phyloP scores from a whole-genome alignment of 2,797 vertebrate genomes.

The Eospalax fontanierii region DNA sequence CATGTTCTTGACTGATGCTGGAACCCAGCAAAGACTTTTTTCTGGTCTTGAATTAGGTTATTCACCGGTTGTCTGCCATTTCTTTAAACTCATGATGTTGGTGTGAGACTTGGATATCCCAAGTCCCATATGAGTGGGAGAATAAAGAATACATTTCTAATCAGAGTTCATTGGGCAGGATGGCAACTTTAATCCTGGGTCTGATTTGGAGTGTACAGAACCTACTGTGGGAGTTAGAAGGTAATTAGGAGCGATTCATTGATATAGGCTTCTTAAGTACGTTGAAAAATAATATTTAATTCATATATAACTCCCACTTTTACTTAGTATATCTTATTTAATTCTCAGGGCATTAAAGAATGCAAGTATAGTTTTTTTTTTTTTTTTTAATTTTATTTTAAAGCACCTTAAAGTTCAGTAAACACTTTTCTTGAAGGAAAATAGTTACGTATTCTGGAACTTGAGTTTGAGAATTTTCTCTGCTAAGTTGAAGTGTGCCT shows the following conservation, averaged over 20 bases:
- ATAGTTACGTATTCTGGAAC: not conserved
- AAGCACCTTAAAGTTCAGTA: conserved; percentile 48
- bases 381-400: conserved; percentile 63
- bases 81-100: conserved; percentile 51
- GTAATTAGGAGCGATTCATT: not conserved
- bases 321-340: conserved; percentile 38
- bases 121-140: not conserved
- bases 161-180: conserved; percentile 20
- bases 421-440: conserved; percentile 49
- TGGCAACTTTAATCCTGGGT: conserved; percentile 44
- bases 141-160: conserved; percentile 6
- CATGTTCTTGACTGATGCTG: not conserved
- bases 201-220: conserved; percentile 3
- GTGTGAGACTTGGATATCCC: not conserved
- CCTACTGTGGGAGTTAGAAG: conserved; percentile 42
- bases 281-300: conserved; percentile 42
- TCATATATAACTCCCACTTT: not conserved
- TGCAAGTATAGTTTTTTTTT: not conserved
- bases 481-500: conserved; percentile 27
- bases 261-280: conserved; percentile 9
- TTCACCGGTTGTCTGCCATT: conserved; percentile 64
- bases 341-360: not conserved
- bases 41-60: too few relatives aligned
- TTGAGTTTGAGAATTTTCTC: conserved; percentile 66
- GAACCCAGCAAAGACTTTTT: conserved; percentile 42